These are phyloP conservation scores for Sesia apiformis DNA, from an alignment of 2,888 invertebrate species.

Conservation along the genomic window DNA sequence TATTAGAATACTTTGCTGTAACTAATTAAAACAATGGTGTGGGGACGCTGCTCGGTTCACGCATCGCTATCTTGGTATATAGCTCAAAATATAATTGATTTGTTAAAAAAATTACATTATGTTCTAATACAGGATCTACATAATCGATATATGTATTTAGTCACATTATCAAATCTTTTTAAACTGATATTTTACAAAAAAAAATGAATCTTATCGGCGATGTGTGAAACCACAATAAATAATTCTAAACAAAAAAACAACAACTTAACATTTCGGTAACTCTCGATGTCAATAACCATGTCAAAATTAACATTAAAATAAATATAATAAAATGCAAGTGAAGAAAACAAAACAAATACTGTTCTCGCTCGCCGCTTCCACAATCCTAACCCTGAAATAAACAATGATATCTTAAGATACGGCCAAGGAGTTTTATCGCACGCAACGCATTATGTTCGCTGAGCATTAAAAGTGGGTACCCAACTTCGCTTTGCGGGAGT, in stretches of 20 bases:
- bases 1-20: not conserved
- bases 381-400: constrained; percentile 38
- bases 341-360: constrained; percentile 26
- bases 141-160: too few species aligned
- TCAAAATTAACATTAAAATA: constrained; percentile 11
- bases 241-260: constrained; percentile 10
- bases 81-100: too few species aligned
- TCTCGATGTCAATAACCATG: not conserved
- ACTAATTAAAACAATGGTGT: not conserved
- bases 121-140: too few species aligned
- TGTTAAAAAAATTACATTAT: too few species aligned
- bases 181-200: too few species aligned
- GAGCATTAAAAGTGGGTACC: constrained; percentile 21
- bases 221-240: not conserved
- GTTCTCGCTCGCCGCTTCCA: constrained; percentile 28
- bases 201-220: not conserved
- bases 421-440: constrained; percentile 6
- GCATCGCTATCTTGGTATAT: not conserved
- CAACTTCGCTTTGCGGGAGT: constrained; percentile 15
- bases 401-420: constrained; percentile 9
- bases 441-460: constrained; percentile 2
- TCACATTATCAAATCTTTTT: too few species aligned
- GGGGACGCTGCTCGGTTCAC: not conserved
- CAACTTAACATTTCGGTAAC: constrained; percentile 16
- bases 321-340: constrained; percentile 45